Conservation (phyloP, 2,797 vertebrate species). For the Sebastes goodei region DNA sequence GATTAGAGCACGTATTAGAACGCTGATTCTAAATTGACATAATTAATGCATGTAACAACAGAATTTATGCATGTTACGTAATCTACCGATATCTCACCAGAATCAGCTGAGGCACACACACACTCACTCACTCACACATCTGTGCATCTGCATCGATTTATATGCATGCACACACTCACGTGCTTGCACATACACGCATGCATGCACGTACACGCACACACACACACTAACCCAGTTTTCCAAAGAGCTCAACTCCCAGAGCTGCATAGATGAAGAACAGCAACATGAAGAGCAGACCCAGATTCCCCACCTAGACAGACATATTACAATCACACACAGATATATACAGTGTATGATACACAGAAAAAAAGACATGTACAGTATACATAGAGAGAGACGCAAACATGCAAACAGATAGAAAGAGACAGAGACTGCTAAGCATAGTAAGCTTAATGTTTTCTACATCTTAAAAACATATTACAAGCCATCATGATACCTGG, state of each 20-base stretch:
- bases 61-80: conserved; percentile 66
- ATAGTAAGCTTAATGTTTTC: conserved; percentile 18
- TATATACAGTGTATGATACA: conserved; percentile 71
- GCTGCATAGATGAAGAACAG: conserved; percentile 99
- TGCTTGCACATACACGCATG: conserved; percentile 16
- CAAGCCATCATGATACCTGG: conserved; percentile 13
- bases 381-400: conserved; percentile 54
- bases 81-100: conserved; percentile 56
- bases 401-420: conserved; percentile 63
- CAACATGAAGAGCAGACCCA: conserved; percentile 99
- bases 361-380: conserved; percentile 65
- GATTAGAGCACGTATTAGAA: conserved; percentile 47
- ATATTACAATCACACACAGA: conserved; percentile 69
- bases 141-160: not conserved
- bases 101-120: conserved; percentile 44
- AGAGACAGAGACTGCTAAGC: conserved; percentile 48
- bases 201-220: conserved; percentile 35
- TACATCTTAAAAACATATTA: conserved; percentile 15
- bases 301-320: conserved; percentile 94
- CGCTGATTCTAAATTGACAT: conserved; percentile 51
- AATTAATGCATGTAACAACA: conserved; percentile 66
- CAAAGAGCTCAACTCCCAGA: conserved; percentile 97
- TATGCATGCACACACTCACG: conserved; percentile 24
- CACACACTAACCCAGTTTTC: conserved; percentile 91
- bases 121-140: conserved; percentile 9